Base-by-base conservation (phyloP, 2,797 vertebrate species). In the Adelosebastes latens region DNA sequence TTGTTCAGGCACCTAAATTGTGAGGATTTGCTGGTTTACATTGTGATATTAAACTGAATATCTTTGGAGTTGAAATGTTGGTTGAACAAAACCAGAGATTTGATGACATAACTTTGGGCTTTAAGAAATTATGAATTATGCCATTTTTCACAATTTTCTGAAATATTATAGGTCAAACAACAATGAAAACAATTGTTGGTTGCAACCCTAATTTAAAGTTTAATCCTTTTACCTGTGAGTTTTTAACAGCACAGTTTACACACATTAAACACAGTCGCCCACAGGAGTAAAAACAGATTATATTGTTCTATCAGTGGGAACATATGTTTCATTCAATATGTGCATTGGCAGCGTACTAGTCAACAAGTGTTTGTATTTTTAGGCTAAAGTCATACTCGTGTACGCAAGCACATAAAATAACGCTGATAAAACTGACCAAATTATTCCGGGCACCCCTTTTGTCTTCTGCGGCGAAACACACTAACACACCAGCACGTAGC, bases 301-400 rank as follows among this genome's bases (percentile, higher is more conserved):
- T 12, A 20, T 5, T 49, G 8, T n/a, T 25, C n/a, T 24, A 27
- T 65, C 32, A 46, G 13, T 27, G 46, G 25, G 12, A 27, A n/a
- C 59, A 58, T 6, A 3, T 22, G 52, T 75, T 75, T 77, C 2
- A 59, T 66, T 80, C 12, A 42, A 34, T 31, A 22, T 6, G 25
- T 16, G 8, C 6, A 10, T 49, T 34, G 39, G 42, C 25, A 65
- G 61, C 25, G 2, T 4, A 62, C 18, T 22, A 83, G 73, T 90
- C 87, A 92, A 89, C 89, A 93, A 92, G 92, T 91, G 88, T 87
- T 79, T 66, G 59, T 36, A 27, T 85, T 82, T 86, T 83, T 75
- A 56, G 32, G 72, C 36, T 62, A 25, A 76, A 88, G 77, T 80
- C 53, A 25, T 49, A 71, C 77, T 83, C 8, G 13, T 73, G 56